phyloP scores from a whole-genome alignment of 64 coral and sea anemone species.

The Exaiptasia diaphana region DNA sequence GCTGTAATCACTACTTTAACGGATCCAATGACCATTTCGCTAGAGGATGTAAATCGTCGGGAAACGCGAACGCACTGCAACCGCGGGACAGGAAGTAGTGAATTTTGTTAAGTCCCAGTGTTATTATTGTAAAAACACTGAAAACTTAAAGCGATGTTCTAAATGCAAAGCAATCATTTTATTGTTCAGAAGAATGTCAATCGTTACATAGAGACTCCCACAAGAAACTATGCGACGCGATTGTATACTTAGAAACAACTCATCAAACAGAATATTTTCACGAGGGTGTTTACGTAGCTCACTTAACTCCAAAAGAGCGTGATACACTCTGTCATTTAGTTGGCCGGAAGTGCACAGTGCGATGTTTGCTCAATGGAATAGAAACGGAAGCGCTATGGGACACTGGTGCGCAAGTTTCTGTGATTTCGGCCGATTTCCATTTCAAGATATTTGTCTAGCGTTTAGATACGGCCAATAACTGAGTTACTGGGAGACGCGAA shows the following conservation, averaged over 20 bases:
- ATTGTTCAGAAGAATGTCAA: slow-evolving; percentile 69
- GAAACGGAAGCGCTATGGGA: slow-evolving; percentile 32
- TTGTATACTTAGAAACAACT: not conserved
- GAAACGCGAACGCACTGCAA: slow-evolving; percentile 15
- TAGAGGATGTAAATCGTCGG: slow-evolving; percentile 24
- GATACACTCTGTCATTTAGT: slow-evolving; percentile 36
- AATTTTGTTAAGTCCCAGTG: not conserved
- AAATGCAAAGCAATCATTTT: not conserved
- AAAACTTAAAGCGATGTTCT: not conserved
- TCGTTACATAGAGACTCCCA: slow-evolving; percentile 14
- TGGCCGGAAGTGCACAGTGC: slow-evolving; percentile 38
- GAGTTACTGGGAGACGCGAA: slow-evolving; percentile 7
- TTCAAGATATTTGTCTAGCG: too few relatives aligned
- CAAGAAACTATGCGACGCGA: not conserved
- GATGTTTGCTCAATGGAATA: slow-evolving; percentile 33
- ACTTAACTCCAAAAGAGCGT: not conserved
- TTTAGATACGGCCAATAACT: slow-evolving; percentile 5
- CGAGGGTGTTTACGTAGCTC: not conserved
- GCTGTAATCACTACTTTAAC: not conserved
- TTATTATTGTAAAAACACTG: not conserved
- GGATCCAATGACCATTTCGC: slow-evolving; percentile 38
- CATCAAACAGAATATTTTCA: not conserved
- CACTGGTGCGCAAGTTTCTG: slow-evolving; percentile 68
- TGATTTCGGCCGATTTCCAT: too few relatives aligned
- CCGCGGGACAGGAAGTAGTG: not conserved